phyloP scores from a whole-genome alignment of 2,797 vertebrate genomes.

The Enteromius anoplus region DNA sequence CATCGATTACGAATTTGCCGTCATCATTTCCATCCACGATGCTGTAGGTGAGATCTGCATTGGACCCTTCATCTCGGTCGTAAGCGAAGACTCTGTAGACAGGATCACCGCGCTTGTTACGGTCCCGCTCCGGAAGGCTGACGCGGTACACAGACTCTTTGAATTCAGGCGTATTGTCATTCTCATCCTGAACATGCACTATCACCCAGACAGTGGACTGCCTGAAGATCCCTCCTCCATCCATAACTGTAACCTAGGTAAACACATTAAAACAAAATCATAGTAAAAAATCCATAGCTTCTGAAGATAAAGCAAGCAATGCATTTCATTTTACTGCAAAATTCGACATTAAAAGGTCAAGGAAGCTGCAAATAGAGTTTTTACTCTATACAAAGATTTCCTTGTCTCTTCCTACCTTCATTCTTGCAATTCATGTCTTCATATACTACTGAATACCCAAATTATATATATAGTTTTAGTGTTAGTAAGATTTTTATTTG shows the following conservation, averaged over 20 bases:
- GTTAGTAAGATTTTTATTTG: background rate
- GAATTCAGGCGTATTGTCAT: slow-evolving; percentile 94
- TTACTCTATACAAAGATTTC: background rate
- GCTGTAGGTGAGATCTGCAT: slow-evolving; percentile 94
- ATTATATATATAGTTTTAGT: too few species aligned
- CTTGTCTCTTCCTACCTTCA: background rate
- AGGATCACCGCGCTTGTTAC: slow-evolving; percentile 82
- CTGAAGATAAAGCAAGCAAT: background rate
- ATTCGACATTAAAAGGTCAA: background rate
- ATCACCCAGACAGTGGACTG: slow-evolving; percentile 89
- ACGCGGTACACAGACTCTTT: slow-evolving; percentile 92
- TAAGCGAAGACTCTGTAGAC: slow-evolving; percentile 90
- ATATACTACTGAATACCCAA: background rate
- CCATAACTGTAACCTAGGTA: slow-evolving; percentile 87
- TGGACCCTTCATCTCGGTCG: slow-evolving; percentile 89
- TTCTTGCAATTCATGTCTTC: background rate
- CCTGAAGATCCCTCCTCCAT: slow-evolving; percentile 83
- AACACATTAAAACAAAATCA: slow-evolving; percentile 26
- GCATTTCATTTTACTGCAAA: background rate
- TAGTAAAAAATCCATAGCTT: background rate
- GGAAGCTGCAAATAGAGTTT: background rate
- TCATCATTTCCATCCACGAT: slow-evolving; percentile 91
- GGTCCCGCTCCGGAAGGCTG: slow-evolving; percentile 86
- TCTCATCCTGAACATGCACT: slow-evolving; percentile 93
- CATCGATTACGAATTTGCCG: slow-evolving; percentile 91